Base-by-base conservation (phyloP, 1,140 invertebrate genomes). In the Papilio glaucus region DNA sequence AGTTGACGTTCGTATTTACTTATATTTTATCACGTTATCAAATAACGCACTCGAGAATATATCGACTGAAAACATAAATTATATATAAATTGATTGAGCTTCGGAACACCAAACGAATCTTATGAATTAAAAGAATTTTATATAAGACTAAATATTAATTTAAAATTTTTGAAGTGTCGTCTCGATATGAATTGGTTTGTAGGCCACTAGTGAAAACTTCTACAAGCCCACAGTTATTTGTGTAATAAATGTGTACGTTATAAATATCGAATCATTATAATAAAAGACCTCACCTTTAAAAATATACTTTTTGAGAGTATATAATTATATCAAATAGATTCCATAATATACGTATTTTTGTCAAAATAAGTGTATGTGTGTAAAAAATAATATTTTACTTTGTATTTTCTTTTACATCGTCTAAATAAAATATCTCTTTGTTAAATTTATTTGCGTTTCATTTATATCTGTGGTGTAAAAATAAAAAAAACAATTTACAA, bases 401-500 rank as follows among this genome's bases (percentile, higher is more conserved):
- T 86, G 80, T 90, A 89, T 90, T 92, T 91, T 89, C 81, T 90
- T 85, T 91, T 89, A 92, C 86, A 88, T 88, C 88, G 79, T 89
- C 86, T 85, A 75, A 92, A 90, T 92, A 92, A 90, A 90, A 84
- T 90, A 83, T 91, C 86, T 90, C 85, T 91, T 88, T 91, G 77
- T 90, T 90, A 79, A 75, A 74, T 75, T 69, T 74, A 69, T 49
- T 42, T 38, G 68, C 65, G 61, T 85, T 89, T 91, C 39, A 83
- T 82, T 89, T 75, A 5, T 15, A n/a, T 41, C 4, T 21, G 15
- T 42, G 61, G 21, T 63, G 10, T 38, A n/a, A 0, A 79, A 85
- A 81, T 82, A 24, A 86, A 84, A 86, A 70, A 72, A 72, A 12
- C n/a, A 42, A 72, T 80, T 57, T 81, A 86, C 85, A 85, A 78